A percentile compares a stretch with the other conserved stretches of the same genome.
phyloP scores from a whole-genome alignment of 1,140 invertebrate species.

The Gonioctena quinquepunctata region DNA sequence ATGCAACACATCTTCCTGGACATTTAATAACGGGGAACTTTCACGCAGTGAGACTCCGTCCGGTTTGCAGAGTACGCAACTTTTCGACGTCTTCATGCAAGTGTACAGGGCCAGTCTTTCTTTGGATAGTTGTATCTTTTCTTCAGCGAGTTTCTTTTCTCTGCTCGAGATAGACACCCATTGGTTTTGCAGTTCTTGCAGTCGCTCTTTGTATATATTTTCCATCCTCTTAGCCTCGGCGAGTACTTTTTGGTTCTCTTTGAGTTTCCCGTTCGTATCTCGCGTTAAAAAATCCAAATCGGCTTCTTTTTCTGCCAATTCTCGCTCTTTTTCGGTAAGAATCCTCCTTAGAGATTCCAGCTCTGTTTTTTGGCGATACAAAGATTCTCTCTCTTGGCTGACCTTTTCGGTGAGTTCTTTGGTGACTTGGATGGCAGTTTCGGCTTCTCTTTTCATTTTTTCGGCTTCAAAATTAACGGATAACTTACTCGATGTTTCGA shows the following conservation, averaged over 20 bases:
- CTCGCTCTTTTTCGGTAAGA: conserved; percentile 54
- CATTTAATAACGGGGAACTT: neutral
- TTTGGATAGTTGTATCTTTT: conserved; percentile 49
- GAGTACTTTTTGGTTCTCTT: conserved; percentile 22
- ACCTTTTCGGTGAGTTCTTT: conserved; percentile 56
- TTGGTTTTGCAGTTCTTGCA: conserved; percentile 46
- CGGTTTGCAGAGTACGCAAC: conserved; percentile 35
- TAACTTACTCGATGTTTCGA: conserved; percentile 55
- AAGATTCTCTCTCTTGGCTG: conserved; percentile 56
- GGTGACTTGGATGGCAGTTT: conserved; percentile 58
- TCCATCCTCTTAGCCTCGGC: conserved; percentile 26
- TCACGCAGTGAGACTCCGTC: conserved; percentile 4
- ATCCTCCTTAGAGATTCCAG: conserved; percentile 55
- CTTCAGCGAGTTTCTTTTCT: conserved; percentile 51
- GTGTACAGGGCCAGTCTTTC: conserved; percentile 43
- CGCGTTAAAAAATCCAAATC: conserved; percentile 42
- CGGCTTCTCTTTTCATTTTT: conserved; percentile 55
- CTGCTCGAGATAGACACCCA: conserved; percentile 36
- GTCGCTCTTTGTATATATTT: conserved; percentile 43
- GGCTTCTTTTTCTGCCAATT: conserved; percentile 50
- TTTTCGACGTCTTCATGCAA: conserved; percentile 27
- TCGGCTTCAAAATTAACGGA: conserved; percentile 48
- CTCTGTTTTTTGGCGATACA: conserved; percentile 54
- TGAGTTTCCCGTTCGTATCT: conserved; percentile 14
- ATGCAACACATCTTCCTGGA: neutral